Evolutionary conservation across 1,140 invertebrate genomes (phyloP).

Genomic region (Mylabris phalerata): DNA sequence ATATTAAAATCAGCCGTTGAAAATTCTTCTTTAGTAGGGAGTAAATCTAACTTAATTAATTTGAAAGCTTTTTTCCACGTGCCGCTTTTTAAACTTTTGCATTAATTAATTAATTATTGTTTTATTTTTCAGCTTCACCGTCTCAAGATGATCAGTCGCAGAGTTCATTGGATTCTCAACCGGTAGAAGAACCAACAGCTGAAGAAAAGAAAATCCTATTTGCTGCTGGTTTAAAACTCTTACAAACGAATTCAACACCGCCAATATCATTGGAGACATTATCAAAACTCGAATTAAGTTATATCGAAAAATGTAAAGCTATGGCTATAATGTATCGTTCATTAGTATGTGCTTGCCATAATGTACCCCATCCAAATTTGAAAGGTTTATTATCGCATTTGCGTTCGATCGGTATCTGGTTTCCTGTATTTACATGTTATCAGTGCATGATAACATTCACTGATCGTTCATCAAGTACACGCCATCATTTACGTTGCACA

Average conservation of each 20-base stretch:
- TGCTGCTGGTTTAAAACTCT: conserved; percentile 32
- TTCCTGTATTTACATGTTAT: conserved; percentile 48
- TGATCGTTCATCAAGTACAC: conserved; percentile 31
- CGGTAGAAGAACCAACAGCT: not conserved
- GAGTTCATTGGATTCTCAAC: conserved; percentile 4
- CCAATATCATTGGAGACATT: conserved; percentile 22
- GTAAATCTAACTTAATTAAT: not conserved
- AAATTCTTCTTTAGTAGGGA: no score
- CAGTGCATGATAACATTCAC: conserved; percentile 51
- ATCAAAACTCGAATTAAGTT: conserved; percentile 35
- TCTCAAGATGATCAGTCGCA: conserved; percentile 9
- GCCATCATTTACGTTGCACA: conserved; percentile 24
- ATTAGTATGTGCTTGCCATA: conserved; percentile 34
- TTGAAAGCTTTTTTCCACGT: not conserved
- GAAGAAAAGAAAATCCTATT: conserved; percentile 34
- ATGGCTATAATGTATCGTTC: conserved; percentile 35
- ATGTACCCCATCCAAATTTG: conserved; percentile 25
- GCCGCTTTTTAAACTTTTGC: no score
- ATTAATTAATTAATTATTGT: not conserved
- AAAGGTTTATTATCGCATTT: conserved; percentile 33
- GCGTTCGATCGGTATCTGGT: conserved; percentile 30
- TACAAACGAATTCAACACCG: conserved; percentile 23
- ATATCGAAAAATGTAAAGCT: conserved; percentile 36
- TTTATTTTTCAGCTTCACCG: conserved; percentile 3
- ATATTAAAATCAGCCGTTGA: no score